These are phyloP conservation scores for Piprites chloris DNA, from an alignment of 2,113 vertebrate species.

Conservation along the genomic window DNA sequence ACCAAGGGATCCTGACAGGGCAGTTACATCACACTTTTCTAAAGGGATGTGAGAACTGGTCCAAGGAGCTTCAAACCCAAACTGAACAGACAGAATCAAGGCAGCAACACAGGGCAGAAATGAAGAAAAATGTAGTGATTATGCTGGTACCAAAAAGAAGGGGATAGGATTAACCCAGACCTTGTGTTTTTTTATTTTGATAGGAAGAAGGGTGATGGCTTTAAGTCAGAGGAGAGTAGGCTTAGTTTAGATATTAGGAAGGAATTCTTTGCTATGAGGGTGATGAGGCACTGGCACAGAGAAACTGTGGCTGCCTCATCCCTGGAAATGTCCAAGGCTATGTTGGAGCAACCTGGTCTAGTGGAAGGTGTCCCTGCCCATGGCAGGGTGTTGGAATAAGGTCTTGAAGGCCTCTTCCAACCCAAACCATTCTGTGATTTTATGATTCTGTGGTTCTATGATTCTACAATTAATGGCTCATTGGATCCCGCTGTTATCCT, in stretches of 20 bases:
- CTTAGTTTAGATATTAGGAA: neutral
- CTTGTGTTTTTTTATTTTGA: neutral
- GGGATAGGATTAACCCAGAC: neutral
- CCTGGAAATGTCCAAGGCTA: neutral
- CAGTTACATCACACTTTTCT: neutral
- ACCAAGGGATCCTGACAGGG: neutral
- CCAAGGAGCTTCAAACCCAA: neutral
- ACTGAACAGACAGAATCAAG: neutral
- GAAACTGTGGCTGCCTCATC: neutral
- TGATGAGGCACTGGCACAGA: neutral
- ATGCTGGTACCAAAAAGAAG: neutral
- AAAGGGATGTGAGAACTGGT: neutral
- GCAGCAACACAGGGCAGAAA: neutral
- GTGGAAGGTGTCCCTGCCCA: neutral
- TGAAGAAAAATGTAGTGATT: neutral
- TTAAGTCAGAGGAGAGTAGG: neutral
- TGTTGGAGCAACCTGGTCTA: neutral
- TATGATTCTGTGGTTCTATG: neutral
- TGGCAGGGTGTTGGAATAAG: neutral
- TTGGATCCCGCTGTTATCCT: neutral
- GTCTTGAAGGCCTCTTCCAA: neutral
- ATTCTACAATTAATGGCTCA: neutral
- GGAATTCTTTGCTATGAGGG: neutral
- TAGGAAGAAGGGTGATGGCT: neutral
- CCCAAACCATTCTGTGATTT: neutral